These are phyloP conservation scores for Sthenelais limicola DNA, from an alignment of 2,888 invertebrate genomes.

Conservation along the genomic window DNA sequence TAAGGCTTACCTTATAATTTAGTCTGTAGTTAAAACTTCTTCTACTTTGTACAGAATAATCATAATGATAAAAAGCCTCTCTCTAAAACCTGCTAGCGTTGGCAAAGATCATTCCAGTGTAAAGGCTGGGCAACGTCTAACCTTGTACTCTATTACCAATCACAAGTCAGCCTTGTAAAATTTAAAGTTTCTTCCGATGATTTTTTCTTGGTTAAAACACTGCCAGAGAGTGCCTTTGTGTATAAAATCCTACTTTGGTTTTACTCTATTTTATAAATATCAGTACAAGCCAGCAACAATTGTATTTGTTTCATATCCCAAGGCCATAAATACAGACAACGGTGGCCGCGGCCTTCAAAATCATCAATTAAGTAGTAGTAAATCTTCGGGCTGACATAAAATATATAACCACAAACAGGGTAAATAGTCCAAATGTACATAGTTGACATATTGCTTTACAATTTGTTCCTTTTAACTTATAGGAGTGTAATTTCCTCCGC, in stretches of 20 bases:
- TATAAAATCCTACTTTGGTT: constrained; percentile 44
- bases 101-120: constrained; percentile 37
- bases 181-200: constrained; percentile 39
- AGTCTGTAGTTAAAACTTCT: constrained; percentile 22
- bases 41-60: constrained; percentile 28
- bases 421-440: constrained; percentile 41
- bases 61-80: constrained; percentile 30
- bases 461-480: constrained; percentile 35
- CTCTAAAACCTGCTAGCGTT: constrained; percentile 30
- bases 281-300: constrained; percentile 40
- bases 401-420: constrained; percentile 43
- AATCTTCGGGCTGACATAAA: constrained; percentile 42
- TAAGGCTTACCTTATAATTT: constrained; percentile 36
- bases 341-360: constrained; percentile 38
- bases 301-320: constrained; percentile 27
- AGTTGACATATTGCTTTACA: constrained; percentile 40
- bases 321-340: constrained; percentile 41
- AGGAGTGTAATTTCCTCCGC: constrained; percentile 28
- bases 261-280: constrained; percentile 46
- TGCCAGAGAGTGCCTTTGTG: constrained; percentile 43
- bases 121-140: constrained; percentile 39
- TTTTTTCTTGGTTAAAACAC: too few species aligned
- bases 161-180: constrained; percentile 35
- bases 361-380: constrained; percentile 46
- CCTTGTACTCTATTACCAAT: constrained; percentile 26